Evolutionary conservation across 2,797 vertebrate species (phyloP).

Genomic region (Eulemur mongoz): DNA sequence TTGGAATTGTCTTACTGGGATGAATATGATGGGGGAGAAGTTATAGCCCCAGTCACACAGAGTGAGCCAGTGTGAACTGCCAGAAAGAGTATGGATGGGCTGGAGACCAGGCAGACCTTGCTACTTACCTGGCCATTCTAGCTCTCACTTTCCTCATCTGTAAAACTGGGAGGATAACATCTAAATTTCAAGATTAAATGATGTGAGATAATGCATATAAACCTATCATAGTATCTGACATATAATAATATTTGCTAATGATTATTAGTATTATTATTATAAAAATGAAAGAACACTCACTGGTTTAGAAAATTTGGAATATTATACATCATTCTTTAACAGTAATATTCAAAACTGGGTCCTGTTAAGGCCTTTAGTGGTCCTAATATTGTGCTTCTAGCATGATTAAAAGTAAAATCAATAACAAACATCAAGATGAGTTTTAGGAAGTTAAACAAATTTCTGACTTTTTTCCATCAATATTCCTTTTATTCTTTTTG

Average conservation of each 20-base stretch:
- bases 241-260: neutral
- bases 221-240: neutral
- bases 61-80: neutral
- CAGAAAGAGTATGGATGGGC: accelerated
- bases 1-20: neutral
- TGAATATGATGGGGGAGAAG: neutral
- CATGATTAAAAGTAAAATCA: conserved; percentile 26
- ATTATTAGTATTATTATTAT: neutral
- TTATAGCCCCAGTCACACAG: neutral
- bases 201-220: neutral
- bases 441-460: conserved; percentile 48
- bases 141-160: neutral
- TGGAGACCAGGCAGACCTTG: neutral
- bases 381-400: neutral
- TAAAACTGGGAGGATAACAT: neutral
- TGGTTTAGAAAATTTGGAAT: neutral
- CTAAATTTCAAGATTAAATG: neutral
- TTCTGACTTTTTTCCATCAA: conserved; percentile 26
- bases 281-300: neutral
- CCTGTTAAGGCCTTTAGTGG: neutral
- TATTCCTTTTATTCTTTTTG: conserved; percentile 25
- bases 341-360: neutral
- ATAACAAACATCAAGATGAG: neutral
- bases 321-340: neutral
- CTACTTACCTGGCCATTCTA: neutral